A percentile compares a stretch with the other conserved stretches of the same genome.
phyloP scores from a whole-genome alignment of 2,797 vertebrate species.

The Aldrovandia affinis region DNA sequence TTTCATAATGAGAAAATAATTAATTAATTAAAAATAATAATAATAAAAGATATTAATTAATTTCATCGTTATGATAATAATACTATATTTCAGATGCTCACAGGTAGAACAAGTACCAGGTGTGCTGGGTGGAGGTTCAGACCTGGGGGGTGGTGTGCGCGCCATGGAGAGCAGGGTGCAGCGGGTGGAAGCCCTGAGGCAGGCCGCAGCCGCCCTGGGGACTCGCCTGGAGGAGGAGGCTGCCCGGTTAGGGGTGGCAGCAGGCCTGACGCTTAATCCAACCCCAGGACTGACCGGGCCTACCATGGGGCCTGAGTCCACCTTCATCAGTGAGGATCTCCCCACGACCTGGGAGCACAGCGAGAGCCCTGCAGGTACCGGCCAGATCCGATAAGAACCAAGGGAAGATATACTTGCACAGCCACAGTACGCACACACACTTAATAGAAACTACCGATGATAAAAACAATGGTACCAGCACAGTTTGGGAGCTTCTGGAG shows the following conservation, averaged over 20 bases:
- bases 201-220: constrained; percentile 59
- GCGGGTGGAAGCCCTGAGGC: constrained; percentile 60
- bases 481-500: not conserved
- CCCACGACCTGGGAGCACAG: not conserved
- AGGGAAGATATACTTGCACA: not conserved
- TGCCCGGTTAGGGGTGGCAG: constrained; percentile 41
- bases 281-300: not conserved
- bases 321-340: not conserved
- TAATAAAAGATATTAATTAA: too few relatives aligned
- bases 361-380: not conserved
- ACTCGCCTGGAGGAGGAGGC: constrained; percentile 62
- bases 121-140: not conserved
- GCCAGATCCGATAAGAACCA: not conserved
- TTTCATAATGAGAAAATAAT: too few relatives aligned
- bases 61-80: too few relatives aligned
- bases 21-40: too few relatives aligned
- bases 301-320: not conserved
- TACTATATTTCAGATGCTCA: not conserved
- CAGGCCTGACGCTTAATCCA: not conserved
- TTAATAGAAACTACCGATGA: not conserved
- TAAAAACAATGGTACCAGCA: not conserved
- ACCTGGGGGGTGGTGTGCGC: constrained; percentile 2
- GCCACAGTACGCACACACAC: not conserved
- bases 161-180: constrained; percentile 38
- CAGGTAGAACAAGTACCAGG: not conserved